These are phyloP conservation scores for Melanerpes aurifrons DNA, from an alignment of 2,113 vertebrate species.

Conservation along the genomic window DNA sequence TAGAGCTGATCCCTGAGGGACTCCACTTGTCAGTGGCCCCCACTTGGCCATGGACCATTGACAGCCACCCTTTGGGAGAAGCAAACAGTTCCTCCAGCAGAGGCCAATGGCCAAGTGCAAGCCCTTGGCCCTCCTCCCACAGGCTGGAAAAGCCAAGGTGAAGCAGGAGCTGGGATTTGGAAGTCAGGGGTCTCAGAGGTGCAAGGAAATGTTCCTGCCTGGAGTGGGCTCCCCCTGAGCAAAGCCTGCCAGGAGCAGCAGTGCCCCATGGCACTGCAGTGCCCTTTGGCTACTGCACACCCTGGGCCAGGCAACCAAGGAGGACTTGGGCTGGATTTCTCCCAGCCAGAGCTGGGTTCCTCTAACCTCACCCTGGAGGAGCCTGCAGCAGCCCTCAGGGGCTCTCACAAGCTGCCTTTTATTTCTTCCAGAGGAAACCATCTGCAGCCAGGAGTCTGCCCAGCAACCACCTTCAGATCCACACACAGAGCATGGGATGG, in stretches of 20 bases:
- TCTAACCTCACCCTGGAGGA: not conserved
- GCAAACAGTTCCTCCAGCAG: not conserved
- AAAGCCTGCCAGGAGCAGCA: not conserved
- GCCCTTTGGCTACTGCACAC: not conserved
- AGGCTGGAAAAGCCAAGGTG: not conserved
- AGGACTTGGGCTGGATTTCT: fast-evolving
- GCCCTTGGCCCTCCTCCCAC: not conserved
- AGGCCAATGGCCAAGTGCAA: not conserved
- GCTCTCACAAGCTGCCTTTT: not conserved
- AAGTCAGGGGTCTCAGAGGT: not conserved
- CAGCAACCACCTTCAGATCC: not conserved
- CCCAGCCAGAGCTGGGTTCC: not conserved
- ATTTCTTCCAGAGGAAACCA: not conserved
- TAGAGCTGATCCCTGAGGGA: no score
- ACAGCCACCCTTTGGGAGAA: no score
- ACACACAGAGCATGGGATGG: fast-evolving
- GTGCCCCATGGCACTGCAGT: fast-evolving
- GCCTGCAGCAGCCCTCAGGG: no score
- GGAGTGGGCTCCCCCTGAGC: not conserved
- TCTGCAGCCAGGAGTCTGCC: not conserved
- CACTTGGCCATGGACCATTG: no score
- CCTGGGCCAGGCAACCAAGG: no score
- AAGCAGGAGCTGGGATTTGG: not conserved
- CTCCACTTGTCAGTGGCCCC: no score
- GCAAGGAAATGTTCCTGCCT: fast-evolving